Base-by-base conservation (phyloP, 1,140 invertebrate genomes). In the Dinoponera quadriceps region DNA sequence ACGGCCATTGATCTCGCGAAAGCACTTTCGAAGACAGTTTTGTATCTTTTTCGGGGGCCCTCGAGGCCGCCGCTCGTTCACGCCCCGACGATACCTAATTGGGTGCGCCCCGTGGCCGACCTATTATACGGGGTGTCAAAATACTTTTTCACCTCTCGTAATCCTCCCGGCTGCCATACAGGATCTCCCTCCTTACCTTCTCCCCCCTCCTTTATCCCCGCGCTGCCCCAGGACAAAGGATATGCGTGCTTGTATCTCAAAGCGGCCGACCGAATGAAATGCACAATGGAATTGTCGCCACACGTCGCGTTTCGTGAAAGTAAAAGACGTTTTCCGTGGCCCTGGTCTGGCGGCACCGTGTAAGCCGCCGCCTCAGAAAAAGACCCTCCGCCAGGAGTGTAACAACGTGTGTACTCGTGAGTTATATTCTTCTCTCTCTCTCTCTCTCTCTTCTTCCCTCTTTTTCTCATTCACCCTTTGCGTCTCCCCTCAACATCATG, bases 121-220 rank as follows among this genome's bases (percentile, higher is more conserved):
- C 90, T 86, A 93, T 94, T 94, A 93, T 93, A 87, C 90, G 74
- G 84, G 93, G 94, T 94, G 94, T 94, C 94, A 94, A 94, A 94
- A 94, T 94, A 94, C 94, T 90, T 89, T 89, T 93, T 89, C 84
- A 73, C 87, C 85, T 81, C 71, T 83, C 69, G 74, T 89, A 89
- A 89, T 89, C 88, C 87, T 86, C 71, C 57, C 38, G 29, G 66
- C 80, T 77, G 57, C 83, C 80, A 84, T 85, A 80, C 33, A 51
- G n/a, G 60, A 75, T 68, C 71, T n/a, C 22, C 38, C 44, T 73
- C 4, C 60, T 83, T 85, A 68, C 27, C 72, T 38, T 38, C 69
- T n/a, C 66, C 33, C 25, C 57, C 82, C 81, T 82, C 55, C 59
- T 85, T 85, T 63, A 74, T 74, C 54, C 60, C 77, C 82, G 75